Conservation (phyloP, 2,888 invertebrate genomes). For the Caenorhabditis afra region DNA sequence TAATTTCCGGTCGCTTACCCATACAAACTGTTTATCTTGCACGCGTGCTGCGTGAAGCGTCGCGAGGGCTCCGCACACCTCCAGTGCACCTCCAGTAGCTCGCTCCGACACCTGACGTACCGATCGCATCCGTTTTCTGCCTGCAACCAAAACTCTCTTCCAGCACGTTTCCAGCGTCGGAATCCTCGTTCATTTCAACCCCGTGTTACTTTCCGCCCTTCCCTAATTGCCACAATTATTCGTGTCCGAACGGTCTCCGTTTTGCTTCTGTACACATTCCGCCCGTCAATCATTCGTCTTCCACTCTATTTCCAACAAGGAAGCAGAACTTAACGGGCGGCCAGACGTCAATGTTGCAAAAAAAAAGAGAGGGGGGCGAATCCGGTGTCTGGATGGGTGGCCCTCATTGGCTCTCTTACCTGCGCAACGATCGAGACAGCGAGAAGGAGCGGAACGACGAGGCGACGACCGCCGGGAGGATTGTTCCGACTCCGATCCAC, state of each 20-base stretch:
- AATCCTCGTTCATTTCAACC: conserved; percentile 24
- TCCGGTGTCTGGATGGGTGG: conserved; percentile 35
- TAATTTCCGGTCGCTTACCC: conserved; percentile 15
- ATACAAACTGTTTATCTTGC: conserved; percentile 50
- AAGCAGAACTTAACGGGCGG: conserved; percentile 26
- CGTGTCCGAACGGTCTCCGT: conserved; percentile 54
- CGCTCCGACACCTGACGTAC: conserved; percentile 51
- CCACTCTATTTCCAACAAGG: conserved; percentile 42
- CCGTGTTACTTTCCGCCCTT: conserved; percentile 35
- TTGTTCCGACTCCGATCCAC: conserved; percentile 48
- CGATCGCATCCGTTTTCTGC: conserved; percentile 43
- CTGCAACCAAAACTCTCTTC: conserved; percentile 14
- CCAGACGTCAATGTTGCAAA: conserved; percentile 33
- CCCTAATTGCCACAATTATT: conserved; percentile 55
- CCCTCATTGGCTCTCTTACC: conserved; percentile 28
- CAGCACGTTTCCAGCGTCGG: neutral
- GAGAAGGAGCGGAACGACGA: neutral
- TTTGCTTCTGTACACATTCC: conserved; percentile 52
- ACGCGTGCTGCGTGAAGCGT: conserved; percentile 50
- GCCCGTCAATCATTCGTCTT: conserved; percentile 40
- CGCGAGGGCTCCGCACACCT: conserved; percentile 52
- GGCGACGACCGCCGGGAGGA: neutral
- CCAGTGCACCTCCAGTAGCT: conserved; percentile 54
- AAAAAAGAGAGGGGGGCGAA: conserved; percentile 12
- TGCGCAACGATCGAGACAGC: conserved; percentile 33